Conservation (phyloP, 2,797 vertebrate species). For the Esox lucius region DNA sequence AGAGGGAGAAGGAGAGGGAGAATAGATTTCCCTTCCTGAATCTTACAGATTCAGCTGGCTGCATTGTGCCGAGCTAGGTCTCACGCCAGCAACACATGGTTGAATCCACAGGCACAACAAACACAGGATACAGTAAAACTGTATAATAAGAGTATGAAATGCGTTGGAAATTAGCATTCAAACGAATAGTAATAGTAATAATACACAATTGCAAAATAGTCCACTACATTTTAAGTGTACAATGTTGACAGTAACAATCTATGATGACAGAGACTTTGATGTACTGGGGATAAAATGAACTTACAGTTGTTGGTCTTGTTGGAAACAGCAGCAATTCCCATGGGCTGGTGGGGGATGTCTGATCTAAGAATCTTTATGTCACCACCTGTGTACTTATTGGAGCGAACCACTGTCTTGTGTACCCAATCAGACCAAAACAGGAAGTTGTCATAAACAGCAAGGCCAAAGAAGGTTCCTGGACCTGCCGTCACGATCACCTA, state of each 20-base stretch:
- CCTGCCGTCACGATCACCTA: slow-evolving; percentile 85
- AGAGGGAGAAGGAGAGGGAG: slow-evolving; percentile 11
- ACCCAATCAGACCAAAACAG: slow-evolving; percentile 89
- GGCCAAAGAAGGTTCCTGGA: slow-evolving; percentile 83
- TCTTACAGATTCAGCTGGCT: slow-evolving; percentile 30
- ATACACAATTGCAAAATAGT: no score
- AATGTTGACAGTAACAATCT: not conserved
- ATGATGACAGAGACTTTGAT: not conserved
- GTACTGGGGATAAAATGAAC: slow-evolving; percentile 42
- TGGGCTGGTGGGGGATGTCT: slow-evolving; percentile 85
- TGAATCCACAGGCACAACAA: not conserved
- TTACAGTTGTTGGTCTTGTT: slow-evolving; percentile 86
- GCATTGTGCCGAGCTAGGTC: slow-evolving; percentile 8
- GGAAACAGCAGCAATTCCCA: slow-evolving; percentile 84
- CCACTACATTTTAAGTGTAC: no score
- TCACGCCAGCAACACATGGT: not conserved
- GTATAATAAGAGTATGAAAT: no score
- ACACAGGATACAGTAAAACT: not conserved
- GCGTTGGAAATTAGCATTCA: no score
- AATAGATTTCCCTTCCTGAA: slow-evolving; percentile 25
- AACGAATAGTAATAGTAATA: no score
- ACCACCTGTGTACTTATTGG: slow-evolving; percentile 84
- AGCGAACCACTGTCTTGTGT: slow-evolving; percentile 81
- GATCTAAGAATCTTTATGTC: slow-evolving; percentile 82
- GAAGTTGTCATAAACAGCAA: slow-evolving; percentile 82